Conservation (phyloP, 2,888 invertebrate genomes). For the Barypeithes pellucidus region DNA sequence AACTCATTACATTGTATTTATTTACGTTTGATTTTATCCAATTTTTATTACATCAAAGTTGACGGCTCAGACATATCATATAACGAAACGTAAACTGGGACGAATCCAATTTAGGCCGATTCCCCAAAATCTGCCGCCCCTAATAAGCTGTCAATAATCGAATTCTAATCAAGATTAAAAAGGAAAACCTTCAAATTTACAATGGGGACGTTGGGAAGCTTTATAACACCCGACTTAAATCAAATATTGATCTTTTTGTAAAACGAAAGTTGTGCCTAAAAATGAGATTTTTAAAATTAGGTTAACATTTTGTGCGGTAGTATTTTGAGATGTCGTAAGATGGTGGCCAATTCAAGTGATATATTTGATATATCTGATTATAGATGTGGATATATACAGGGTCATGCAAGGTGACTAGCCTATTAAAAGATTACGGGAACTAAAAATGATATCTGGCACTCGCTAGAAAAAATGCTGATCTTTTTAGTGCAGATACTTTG, state of each 20-base stretch:
- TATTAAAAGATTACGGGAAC: too few species aligned
- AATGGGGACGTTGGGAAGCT: constrained; percentile 12
- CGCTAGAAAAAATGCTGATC: too few species aligned
- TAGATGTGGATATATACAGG: too few species aligned
- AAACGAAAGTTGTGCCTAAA: background rate
- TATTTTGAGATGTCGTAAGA: too few species aligned
- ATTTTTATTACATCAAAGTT: background rate
- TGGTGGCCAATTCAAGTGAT: too few species aligned
- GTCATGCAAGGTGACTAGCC: too few species aligned
- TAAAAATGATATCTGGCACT: too few species aligned
- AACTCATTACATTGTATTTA: background rate
- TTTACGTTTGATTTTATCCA: background rate
- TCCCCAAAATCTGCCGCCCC: background rate
- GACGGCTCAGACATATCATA: constrained; percentile 1
- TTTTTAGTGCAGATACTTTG: too few species aligned
- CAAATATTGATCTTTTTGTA: constrained; percentile 26
- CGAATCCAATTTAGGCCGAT: constrained; percentile 20
- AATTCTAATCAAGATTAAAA: constrained; percentile 21
- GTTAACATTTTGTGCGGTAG: too few species aligned
- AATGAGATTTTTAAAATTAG: constrained; percentile 14
- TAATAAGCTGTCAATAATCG: constrained; percentile 24
- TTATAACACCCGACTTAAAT: constrained; percentile 17
- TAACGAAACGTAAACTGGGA: constrained; percentile 1
- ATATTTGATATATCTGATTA: too few species aligned
- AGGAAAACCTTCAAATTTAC: constrained; percentile 21